Percentiles rank a stretch among this genome's conserved stretches.
Conservation (phyloP, 2,113 vertebrate species). For the Nycticorax nycticorax region DNA sequence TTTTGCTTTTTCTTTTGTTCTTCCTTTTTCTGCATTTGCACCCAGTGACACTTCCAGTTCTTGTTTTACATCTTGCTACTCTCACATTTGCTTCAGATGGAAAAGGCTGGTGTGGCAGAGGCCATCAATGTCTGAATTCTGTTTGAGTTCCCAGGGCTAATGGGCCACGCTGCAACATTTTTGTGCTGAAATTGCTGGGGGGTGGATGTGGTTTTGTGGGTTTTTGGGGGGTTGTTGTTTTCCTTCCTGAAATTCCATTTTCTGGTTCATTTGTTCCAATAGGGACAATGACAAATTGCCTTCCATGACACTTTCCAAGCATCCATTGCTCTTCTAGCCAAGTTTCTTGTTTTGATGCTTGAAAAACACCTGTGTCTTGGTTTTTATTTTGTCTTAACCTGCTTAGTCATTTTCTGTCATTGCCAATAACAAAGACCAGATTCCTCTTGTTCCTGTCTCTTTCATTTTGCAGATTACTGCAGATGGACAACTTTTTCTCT, state of each 20-base stretch:
- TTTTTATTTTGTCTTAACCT: neutral
- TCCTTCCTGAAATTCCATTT: neutral
- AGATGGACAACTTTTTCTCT: neutral
- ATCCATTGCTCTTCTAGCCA: neutral
- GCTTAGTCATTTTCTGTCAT: neutral
- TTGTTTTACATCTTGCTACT: neutral
- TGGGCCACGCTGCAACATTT: neutral
- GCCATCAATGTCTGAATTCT: neutral
- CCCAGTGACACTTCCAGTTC: neutral
- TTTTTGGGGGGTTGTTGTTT: neutral
- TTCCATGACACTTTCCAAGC: neutral
- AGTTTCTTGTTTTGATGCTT: neutral
- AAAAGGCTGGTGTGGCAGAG: neutral
- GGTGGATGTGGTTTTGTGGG: no score
- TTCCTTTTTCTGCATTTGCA: neutral
- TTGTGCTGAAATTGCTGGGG: neutral
- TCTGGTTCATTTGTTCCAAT: neutral
- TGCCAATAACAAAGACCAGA: neutral
- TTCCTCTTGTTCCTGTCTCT: neutral
- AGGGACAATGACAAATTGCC: neutral
- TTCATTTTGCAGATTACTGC: neutral
- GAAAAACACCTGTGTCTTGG: neutral
- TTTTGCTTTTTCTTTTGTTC: neutral
- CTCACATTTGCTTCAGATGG: neutral
- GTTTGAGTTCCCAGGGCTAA: neutral